Conservation (phyloP, 2,888 invertebrate species). For the Zaprionus obscuricornis region DNA sequence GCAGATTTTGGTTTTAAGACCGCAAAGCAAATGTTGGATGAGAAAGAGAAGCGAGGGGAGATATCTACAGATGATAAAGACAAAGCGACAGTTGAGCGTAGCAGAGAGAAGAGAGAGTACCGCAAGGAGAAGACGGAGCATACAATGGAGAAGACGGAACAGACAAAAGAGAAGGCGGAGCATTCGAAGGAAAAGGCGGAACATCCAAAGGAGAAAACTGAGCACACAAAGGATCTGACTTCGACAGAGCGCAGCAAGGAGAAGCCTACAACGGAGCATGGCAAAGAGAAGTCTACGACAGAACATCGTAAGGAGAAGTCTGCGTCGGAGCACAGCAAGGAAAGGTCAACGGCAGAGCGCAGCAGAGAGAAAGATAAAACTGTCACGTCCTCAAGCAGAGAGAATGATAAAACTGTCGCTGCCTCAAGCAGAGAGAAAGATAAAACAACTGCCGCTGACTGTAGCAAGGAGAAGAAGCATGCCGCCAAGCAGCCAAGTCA, state of each 20-base stretch:
- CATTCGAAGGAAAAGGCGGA: too few relatives aligned
- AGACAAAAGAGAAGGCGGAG: neutral
- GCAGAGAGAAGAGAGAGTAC: conserved; percentile 14
- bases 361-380: too few relatives aligned
- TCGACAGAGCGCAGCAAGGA: too few relatives aligned
- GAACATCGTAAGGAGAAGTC: conserved; percentile 1
- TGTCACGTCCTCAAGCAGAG: too few relatives aligned
- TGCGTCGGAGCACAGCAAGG: conserved; percentile 7
- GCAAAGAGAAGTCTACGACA: neutral
- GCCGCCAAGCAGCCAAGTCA: conserved; percentile 1
- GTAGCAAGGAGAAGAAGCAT: conserved; percentile 14
- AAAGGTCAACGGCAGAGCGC: too few relatives aligned
- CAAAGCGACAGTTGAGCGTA: too few relatives aligned
- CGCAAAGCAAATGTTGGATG: conserved; percentile 41
- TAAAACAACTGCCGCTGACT: too few relatives aligned
- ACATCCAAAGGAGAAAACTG: neutral
- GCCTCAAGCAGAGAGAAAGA: too few relatives aligned
- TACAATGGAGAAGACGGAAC: neutral
- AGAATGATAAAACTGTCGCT: too few relatives aligned
- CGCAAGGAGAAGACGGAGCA: neutral
- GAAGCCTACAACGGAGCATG: neutral
- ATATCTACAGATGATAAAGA: too few relatives aligned
- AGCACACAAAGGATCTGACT: too few relatives aligned
- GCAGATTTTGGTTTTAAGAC: conserved; percentile 29
- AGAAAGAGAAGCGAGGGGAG: conserved; percentile 12